phyloP scores from a whole-genome alignment of 1,140 invertebrate genomes.

The Heliconius congener region DNA sequence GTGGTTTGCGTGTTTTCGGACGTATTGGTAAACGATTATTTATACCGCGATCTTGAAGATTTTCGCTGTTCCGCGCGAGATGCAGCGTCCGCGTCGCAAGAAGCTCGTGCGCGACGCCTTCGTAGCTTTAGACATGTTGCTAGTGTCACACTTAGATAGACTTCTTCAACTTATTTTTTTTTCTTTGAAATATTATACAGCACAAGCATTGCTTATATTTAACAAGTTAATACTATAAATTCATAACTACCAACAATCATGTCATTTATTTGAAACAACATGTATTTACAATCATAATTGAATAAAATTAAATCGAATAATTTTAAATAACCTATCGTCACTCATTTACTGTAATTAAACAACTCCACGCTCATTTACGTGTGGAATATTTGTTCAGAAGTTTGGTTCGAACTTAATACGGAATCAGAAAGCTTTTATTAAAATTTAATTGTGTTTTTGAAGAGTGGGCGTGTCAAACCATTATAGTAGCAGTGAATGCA shows the following conservation, averaged over 20 bases:
- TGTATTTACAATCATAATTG: no score
- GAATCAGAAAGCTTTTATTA: slow-evolving; percentile 26
- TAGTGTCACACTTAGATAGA: not conserved
- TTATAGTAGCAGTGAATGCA: slow-evolving; percentile 60
- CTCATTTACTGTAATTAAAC: slow-evolving; percentile 3
- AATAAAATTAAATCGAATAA: not conserved
- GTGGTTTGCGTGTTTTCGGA: slow-evolving; percentile 77
- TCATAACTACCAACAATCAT: not conserved
- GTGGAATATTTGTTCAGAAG: slow-evolving; percentile 5
- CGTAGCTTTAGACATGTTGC: not conserved
- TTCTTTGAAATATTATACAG: not conserved
- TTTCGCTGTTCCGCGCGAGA: slow-evolving; percentile 45
- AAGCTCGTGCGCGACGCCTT: slow-evolving; percentile 11
- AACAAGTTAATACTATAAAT: not conserved
- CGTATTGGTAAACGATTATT: slow-evolving; percentile 81
- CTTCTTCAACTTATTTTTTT: not conserved
- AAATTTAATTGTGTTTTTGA: slow-evolving; percentile 51
- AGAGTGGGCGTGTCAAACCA: slow-evolving; percentile 58
- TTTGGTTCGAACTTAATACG: not conserved
- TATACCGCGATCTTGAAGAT: slow-evolving; percentile 74
- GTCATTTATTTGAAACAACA: no score
- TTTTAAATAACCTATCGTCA: not conserved
- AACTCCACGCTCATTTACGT: not conserved
- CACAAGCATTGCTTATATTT: not conserved
- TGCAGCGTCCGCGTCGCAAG: slow-evolving; percentile 32